A percentile compares a stretch with the other conserved stretches of the same genome.
phyloP scores from a whole-genome alignment of 2,888 invertebrate species.

The Amphimallon solstitiale region DNA sequence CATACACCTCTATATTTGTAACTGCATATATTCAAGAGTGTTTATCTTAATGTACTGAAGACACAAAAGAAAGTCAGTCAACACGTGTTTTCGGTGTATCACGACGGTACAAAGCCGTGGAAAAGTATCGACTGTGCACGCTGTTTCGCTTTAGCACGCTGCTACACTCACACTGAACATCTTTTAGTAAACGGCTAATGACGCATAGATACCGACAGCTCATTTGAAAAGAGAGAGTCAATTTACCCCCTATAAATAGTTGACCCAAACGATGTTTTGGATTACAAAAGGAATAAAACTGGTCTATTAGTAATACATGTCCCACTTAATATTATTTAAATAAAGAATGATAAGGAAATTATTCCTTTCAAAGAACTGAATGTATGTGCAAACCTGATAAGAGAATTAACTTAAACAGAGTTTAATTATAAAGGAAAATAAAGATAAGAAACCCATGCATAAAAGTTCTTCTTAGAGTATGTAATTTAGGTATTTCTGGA shows the following conservation, averaged over 20 bases:
- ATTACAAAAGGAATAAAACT: constrained; percentile 10
- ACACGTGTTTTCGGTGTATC: constrained; percentile 19
- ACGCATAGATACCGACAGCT: constrained; percentile 26
- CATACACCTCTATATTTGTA: background rate
- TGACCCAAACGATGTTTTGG: constrained; percentile 20
- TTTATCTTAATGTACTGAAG: constrained; percentile 18
- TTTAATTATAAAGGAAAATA: no score
- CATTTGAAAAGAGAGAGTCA: constrained; percentile 28
- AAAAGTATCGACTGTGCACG: constrained; percentile 4
- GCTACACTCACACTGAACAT: background rate
- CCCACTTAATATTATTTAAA: background rate
- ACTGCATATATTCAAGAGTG: constrained; percentile 3
- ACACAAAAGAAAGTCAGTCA: constrained; percentile 28
- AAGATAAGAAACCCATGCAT: no score
- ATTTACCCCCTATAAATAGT: constrained; percentile 33
- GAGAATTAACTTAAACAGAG: no score
- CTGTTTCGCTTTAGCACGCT: constrained; percentile 12
- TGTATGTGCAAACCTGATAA: no score
- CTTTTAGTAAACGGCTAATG: constrained; percentile 12
- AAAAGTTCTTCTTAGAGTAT: no score
- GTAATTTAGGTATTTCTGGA: no score
- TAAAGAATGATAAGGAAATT: background rate
- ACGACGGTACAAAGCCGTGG: background rate
- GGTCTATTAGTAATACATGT: background rate
- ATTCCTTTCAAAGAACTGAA: no score